Evolutionary conservation across 2,113 vertebrate genomes (phyloP).

Genomic region (Lonchura striata): DNA sequence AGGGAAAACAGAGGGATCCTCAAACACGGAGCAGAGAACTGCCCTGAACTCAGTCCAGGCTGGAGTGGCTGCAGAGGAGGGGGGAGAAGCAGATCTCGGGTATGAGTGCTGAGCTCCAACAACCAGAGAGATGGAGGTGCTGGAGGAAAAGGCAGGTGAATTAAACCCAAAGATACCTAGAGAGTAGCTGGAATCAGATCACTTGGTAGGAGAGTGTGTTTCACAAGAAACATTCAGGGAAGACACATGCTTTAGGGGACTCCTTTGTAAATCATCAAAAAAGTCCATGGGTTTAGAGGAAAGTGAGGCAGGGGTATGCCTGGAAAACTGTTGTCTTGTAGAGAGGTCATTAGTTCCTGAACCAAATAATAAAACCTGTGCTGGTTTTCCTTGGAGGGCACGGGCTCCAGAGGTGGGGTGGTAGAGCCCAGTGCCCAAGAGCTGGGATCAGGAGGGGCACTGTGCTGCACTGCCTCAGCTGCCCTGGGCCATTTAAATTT

Average conservation of each 20-base stretch:
- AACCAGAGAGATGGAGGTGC: not conserved
- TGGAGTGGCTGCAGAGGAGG: not conserved
- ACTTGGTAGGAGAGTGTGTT: not conserved
- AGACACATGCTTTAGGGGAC: not conserved
- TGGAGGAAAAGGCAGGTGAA: not conserved
- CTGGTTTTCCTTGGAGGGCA: not conserved
- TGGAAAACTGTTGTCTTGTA: not conserved
- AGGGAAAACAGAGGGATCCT: not conserved
- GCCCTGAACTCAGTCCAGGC: not conserved
- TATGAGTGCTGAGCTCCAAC: not conserved
- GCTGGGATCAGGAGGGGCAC: not conserved
- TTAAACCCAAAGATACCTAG: not conserved
- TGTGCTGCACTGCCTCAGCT: not conserved
- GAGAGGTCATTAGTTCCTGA: not conserved
- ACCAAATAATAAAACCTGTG: not conserved
- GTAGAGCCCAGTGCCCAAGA: not conserved
- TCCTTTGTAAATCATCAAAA: not conserved
- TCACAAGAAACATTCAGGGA: not conserved
- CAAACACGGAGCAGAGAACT: not conserved
- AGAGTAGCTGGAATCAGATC: not conserved
- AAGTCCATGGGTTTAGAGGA: not conserved
- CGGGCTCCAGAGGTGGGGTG: not conserved
- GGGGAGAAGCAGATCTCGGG: not conserved
- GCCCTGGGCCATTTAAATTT: not conserved
- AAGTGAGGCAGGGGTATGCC: not conserved